Evolutionary conservation across 2,797 vertebrate genomes (phyloP).

Genomic region (Adrianichthys oophorus): DNA sequence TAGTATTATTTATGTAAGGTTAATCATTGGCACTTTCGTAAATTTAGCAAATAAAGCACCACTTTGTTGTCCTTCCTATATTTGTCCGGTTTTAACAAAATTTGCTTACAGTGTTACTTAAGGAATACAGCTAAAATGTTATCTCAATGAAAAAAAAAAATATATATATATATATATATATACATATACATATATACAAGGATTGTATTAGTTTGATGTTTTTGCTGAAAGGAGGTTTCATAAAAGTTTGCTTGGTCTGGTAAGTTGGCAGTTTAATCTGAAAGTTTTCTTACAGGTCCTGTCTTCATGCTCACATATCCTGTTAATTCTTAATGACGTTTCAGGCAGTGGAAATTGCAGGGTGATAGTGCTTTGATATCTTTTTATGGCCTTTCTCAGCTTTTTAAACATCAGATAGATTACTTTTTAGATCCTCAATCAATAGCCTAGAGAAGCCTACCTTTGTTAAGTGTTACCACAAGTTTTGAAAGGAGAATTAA

Average conservation of each 20-base stretch:
- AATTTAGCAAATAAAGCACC: conserved; percentile 54
- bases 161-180: too few species aligned
- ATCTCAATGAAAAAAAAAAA: conserved; percentile 45
- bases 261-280: conserved; percentile 7
- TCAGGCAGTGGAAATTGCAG: conserved; percentile 23
- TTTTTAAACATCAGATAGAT: conserved; percentile 25
- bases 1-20: conserved; percentile 59
- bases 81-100: conserved; percentile 44
- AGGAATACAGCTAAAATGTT: conserved; percentile 48
- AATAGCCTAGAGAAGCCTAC: conserved; percentile 6
- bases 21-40: conserved; percentile 59
- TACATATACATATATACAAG: too few species aligned
- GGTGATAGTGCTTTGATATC: conserved; percentile 13
- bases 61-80: conserved; percentile 55
- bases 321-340: conserved; percentile 22
- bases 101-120: conserved; percentile 59
- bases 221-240: neutral
- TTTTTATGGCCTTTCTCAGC: conserved; percentile 8
- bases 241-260: neutral
- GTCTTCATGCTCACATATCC: conserved; percentile 12
- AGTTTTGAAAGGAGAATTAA: conserved; percentile 14
- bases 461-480: conserved; percentile 8
- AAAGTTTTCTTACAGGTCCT: conserved; percentile 14
- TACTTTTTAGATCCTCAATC: conserved; percentile 10
- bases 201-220: neutral